phyloP scores from a whole-genome alignment of 1,140 invertebrate species.

The Gyrodactylus bullatarudis region DNA sequence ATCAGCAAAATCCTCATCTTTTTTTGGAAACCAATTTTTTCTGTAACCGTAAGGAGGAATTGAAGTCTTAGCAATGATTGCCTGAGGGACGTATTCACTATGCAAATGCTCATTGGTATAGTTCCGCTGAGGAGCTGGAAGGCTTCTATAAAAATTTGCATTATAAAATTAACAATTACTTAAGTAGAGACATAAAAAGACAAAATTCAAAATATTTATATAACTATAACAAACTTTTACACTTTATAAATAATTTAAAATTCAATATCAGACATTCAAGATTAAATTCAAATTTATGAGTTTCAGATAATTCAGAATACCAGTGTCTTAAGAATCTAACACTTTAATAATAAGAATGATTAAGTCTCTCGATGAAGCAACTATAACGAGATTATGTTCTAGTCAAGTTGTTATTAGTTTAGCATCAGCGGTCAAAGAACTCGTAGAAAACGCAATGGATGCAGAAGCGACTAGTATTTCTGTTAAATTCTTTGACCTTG shows the following conservation, averaged over 20 bases:
- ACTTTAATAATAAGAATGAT: no score
- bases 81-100: not conserved
- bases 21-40: slow-evolving; percentile 62
- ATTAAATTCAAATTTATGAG: no score
- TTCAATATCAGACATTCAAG: no score
- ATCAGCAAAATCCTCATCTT: slow-evolving; percentile 45
- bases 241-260: no score
- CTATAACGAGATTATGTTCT: not conserved
- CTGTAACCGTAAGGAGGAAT: slow-evolving; percentile 31
- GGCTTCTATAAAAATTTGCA: not conserved
- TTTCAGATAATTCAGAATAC: no score
- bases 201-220: no score
- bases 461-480: not conserved
- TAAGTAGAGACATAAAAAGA: not conserved
- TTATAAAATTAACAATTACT: not conserved
- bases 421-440: slow-evolving; percentile 1
- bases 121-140: not conserved
- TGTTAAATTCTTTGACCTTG: not conserved
- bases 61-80: not conserved
- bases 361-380: not conserved
- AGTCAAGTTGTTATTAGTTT: slow-evolving; percentile 2
- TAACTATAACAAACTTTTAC: no score
- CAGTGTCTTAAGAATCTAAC: no score
- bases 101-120: not conserved
- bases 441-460: slow-evolving; percentile 3